These are phyloP conservation scores for Colossoma macropomum DNA, from an alignment of 2,113 vertebrate species.

Conservation along the genomic window DNA sequence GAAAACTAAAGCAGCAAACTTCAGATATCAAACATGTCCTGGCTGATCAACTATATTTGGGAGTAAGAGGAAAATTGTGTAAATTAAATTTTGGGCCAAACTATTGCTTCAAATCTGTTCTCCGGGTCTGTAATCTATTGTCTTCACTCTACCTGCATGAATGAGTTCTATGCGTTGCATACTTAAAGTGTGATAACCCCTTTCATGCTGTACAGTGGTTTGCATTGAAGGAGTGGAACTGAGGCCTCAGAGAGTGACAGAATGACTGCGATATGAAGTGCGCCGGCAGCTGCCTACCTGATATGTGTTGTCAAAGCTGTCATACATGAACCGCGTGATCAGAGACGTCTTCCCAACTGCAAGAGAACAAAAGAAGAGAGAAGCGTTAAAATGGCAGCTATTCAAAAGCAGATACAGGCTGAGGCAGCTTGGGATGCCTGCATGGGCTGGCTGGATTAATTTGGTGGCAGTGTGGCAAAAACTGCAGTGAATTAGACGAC, in stretches of 20 bases:
- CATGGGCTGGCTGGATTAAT: slow-evolving; percentile 23
- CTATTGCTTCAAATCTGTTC: not conserved
- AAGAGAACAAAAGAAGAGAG: slow-evolving; percentile 70
- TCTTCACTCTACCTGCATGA: slow-evolving; percentile 5
- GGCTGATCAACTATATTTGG: no score
- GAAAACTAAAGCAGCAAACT: no score
- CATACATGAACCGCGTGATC: slow-evolving; percentile 94
- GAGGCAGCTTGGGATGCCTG: slow-evolving; percentile 34
- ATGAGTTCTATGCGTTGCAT: not conserved
- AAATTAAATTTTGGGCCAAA: not conserved
- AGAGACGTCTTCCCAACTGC: slow-evolving; percentile 92
- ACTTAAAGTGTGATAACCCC: not conserved
- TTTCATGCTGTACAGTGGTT: slow-evolving; percentile 5
- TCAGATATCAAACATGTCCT: not conserved
- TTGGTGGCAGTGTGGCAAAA: slow-evolving; percentile 30
- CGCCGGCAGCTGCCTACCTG: slow-evolving; percentile 77
- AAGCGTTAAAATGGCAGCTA: slow-evolving; percentile 56
- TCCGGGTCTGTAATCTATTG: slow-evolving; percentile 6
- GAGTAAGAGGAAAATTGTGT: no score
- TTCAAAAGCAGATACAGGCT: slow-evolving; percentile 21
- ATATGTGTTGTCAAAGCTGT: slow-evolving; percentile 95
- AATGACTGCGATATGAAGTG: slow-evolving; percentile 20
- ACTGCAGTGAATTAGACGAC: slow-evolving; percentile 36
- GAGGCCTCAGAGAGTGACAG: not conserved
- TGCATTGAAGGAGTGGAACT: not conserved